These are phyloP conservation scores for Seison nebaliae DNA, from an alignment of 1,140 invertebrate species.

Conservation along the genomic window DNA sequence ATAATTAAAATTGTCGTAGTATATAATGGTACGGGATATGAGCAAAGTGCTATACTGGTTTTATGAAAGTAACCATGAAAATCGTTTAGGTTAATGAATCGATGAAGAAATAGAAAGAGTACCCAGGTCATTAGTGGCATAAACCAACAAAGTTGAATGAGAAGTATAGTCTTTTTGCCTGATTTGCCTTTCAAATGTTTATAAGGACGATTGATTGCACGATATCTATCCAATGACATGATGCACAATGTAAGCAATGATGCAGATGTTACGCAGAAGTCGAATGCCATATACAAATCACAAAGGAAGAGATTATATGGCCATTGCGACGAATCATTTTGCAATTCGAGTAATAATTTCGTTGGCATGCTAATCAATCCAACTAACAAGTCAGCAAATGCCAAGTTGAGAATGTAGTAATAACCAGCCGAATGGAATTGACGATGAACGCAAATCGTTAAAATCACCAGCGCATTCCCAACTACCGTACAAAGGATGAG, in stretches of 20 bases:
- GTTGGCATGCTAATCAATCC: slow-evolving; percentile 37
- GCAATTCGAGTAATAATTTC: slow-evolving; percentile 29
- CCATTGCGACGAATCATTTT: slow-evolving; percentile 17
- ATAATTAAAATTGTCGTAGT: too few relatives aligned
- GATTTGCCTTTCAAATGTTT: too few relatives aligned
- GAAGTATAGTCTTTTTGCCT: too few relatives aligned
- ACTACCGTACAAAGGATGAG: too few relatives aligned
- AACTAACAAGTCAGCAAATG: slow-evolving; percentile 21
- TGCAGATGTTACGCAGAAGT: slow-evolving; percentile 92
- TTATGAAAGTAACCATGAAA: too few relatives aligned
- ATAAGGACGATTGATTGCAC: slow-evolving; percentile 21
- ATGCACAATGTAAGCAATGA: slow-evolving; percentile 91
- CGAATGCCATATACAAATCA: slow-evolving; percentile 90
- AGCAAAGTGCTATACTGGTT: too few relatives aligned
- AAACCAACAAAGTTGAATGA: too few relatives aligned
- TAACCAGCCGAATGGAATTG: slow-evolving; percentile 16
- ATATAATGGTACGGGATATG: too few relatives aligned
- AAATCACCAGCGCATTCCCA: neutral
- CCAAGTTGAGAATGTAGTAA: slow-evolving; percentile 24
- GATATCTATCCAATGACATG: slow-evolving; percentile 82
- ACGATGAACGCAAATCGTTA: neutral
- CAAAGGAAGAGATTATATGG: slow-evolving; percentile 35
- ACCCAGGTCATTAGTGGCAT: too few relatives aligned
- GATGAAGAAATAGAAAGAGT: too few relatives aligned
- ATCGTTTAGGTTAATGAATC: too few relatives aligned